Percentiles rank a stretch among this genome's conserved stretches.
phyloP scores from a whole-genome alignment of 1,140 invertebrate species.

The Zaprionus tsacasi region DNA sequence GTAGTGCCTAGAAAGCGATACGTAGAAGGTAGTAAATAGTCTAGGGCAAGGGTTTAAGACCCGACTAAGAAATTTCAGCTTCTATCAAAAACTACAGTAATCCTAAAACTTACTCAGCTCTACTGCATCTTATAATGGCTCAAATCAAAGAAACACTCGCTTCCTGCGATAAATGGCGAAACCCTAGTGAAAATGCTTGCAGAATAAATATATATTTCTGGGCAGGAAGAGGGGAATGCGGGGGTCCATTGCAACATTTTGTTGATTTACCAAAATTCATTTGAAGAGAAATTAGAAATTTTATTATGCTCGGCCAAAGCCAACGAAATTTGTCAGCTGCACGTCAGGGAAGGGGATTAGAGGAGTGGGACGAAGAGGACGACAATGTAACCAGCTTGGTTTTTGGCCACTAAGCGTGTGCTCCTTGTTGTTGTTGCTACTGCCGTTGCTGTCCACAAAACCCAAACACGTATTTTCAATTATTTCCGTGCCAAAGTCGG shows the following conservation, averaged over 20 bases:
- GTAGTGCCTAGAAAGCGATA: too few species aligned
- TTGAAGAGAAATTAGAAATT: constrained; percentile 72
- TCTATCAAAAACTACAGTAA: too few species aligned
- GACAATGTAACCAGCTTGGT: constrained; percentile 19
- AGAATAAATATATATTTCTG: not conserved
- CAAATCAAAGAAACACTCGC: not conserved
- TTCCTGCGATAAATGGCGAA: not conserved
- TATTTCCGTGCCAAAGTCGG: constrained; percentile 78
- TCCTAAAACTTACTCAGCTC: not conserved
- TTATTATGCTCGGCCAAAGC: constrained; percentile 70
- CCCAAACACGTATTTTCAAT: constrained; percentile 83
- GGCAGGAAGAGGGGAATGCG: not conserved
- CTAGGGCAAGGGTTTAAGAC: too few species aligned
- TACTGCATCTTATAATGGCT: too few species aligned
- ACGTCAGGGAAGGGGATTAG: constrained; percentile 16
- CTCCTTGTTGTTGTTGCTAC: constrained; percentile 35
- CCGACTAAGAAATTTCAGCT: too few species aligned
- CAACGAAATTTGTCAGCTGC: constrained; percentile 72
- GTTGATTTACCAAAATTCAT: constrained; percentile 71
- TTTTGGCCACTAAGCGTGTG: constrained; percentile 41
- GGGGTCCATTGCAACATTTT: constrained; percentile 28
- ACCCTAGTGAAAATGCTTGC: not conserved
- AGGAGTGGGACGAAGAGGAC: not conserved
- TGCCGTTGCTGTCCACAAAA: constrained; percentile 68
- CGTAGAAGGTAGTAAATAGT: too few species aligned